These are phyloP conservation scores for Dendrocopos noguchii DNA, from an alignment of 2,113 vertebrate genomes.

Conservation along the genomic window DNA sequence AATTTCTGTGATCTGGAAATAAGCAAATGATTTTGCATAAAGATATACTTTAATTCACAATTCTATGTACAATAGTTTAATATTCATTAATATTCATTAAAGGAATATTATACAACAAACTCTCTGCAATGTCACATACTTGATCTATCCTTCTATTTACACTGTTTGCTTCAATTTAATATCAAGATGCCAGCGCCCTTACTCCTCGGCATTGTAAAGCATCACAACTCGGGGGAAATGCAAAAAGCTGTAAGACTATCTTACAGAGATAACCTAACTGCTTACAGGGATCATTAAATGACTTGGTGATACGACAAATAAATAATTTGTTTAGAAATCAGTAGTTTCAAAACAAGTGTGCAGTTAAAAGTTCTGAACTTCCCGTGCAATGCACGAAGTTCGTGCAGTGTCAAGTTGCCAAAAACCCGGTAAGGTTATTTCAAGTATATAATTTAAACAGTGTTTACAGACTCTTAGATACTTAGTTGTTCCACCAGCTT, in stretches of 20 bases:
- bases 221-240: not conserved
- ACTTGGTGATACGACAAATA: conserved; percentile 73
- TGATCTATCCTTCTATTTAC: conserved; percentile 72
- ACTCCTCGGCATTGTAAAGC: not conserved
- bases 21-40: conserved; percentile 48
- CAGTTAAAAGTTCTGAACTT: conserved; percentile 63
- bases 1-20: not conserved
- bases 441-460: not conserved
- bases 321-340: conserved; percentile 75
- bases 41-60: conserved; percentile 61
- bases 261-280: not conserved
- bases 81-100: conserved; percentile 76
- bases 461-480: not conserved
- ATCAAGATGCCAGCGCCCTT: not conserved
- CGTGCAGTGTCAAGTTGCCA: conserved; percentile 40
- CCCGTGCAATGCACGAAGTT: conserved; percentile 55
- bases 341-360: conserved; percentile 78
- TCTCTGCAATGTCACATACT: conserved; percentile 46
- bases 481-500: conserved; percentile 84
- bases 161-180: conserved; percentile 34
- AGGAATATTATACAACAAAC: conserved; percentile 80
- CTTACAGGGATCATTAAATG: conserved; percentile 31
- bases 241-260: not conserved
- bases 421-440: conserved; percentile 14
- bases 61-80: conserved; percentile 76